A percentile compares a stretch with the other conserved stretches of the same genome.
Evolutionary conservation across 2,113 vertebrate species (phyloP).

Genomic region (Cariama cristata): DNA sequence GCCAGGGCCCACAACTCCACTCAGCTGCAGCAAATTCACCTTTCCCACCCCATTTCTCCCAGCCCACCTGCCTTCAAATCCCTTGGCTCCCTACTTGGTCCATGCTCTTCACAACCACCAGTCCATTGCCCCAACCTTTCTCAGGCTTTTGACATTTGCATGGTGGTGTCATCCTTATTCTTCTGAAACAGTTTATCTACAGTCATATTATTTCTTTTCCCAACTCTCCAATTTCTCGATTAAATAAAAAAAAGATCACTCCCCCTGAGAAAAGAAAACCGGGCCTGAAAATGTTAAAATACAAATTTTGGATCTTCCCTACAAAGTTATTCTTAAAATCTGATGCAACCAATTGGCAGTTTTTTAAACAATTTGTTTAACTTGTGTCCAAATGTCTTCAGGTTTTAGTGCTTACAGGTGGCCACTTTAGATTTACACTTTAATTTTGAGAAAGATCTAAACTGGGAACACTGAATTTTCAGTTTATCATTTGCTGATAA

Average conservation of each 20-base stretch:
- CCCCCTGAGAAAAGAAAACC: neutral
- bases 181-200: neutral
- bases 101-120: neutral
- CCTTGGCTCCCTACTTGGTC: fast-evolving
- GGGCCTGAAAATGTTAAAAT: neutral
- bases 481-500: slow-evolving; percentile 63
- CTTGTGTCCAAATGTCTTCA: slow-evolving; percentile 66
- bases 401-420: slow-evolving; percentile 72
- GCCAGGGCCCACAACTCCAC: neutral
- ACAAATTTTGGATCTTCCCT: neutral
- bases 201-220: neutral
- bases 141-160: neutral
- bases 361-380: slow-evolving; percentile 36
- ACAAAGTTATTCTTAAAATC: slow-evolving; percentile 19
- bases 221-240: neutral
- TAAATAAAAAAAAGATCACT: fast-evolving
- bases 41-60: neutral
- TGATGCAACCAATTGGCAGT: slow-evolving; percentile 10
- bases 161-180: neutral
- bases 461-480: slow-evolving; percentile 63
- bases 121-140: fast-evolving
- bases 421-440: slow-evolving; percentile 64
- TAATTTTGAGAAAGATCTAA: slow-evolving; percentile 65
- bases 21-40: neutral
- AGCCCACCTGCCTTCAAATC: neutral